Percentiles rank a stretch among this genome's conserved stretches.
phyloP scores from a whole-genome alignment of 1,140 invertebrate species.

The Pseudomyrmex concolor region DNA sequence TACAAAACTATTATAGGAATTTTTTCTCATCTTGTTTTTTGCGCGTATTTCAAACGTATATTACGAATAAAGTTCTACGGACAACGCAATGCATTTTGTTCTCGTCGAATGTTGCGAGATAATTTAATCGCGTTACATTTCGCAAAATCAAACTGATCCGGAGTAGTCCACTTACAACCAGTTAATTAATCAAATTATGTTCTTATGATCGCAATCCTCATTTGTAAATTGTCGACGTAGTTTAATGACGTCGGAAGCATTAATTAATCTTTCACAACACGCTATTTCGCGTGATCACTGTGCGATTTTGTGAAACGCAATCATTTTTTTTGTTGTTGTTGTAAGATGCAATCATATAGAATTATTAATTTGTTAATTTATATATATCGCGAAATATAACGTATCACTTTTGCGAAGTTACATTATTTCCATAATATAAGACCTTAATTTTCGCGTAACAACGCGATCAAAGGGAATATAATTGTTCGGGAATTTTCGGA shows the following conservation, averaged over 20 bases:
- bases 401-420: no score
- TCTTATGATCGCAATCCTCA: neutral
- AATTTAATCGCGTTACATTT: constrained; percentile 12
- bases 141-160: no score
- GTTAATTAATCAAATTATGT: constrained; percentile 23
- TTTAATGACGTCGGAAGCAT: constrained; percentile 1
- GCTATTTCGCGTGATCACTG: neutral
- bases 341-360: constrained; percentile 33
- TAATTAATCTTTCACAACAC: constrained; percentile 9
- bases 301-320: neutral
- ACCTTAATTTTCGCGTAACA: neutral
- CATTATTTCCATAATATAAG: neutral
- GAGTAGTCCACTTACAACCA: neutral
- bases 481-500: neutral
- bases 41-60: neutral
- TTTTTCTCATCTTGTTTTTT: neutral
- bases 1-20: neutral
- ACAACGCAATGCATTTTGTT: neutral
- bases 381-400: neutral
- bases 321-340: neutral
- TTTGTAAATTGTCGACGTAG: neutral
- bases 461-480: neutral
- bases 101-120: neutral
- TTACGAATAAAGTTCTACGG: neutral
- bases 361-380: constrained; percentile 30